Base-by-base conservation (phyloP, 2,113 vertebrate genomes). In the Paradoxurus hermaphroditus region DNA sequence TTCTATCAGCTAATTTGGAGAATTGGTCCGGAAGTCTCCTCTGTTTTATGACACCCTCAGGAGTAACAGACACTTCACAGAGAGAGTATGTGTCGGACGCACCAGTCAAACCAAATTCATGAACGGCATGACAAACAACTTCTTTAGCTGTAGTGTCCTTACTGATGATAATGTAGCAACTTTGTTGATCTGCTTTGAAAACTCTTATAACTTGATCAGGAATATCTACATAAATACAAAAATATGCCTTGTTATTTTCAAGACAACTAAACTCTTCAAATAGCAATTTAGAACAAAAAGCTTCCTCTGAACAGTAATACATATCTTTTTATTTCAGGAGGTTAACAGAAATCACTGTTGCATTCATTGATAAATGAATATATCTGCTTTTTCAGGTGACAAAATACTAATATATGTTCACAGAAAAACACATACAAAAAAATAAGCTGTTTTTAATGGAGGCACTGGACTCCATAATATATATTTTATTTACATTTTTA, bases 141-240 rank as follows among this genome's bases (percentile, higher is more conserved):
- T 99, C 99, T 97, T 99, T 99, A n/a, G 99, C 99, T 13, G 99
- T 99, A 5, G 99, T 99, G 98, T 99, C 99, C 97, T 99, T 99
- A 98, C 99, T 99, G 98, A 99, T 99, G 98, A 99, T 99, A 97
- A 99, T 99, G 98, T 99, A 99, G 98, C 99, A 99, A 88, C 99
- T 99, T 98, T 99, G 99, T 97, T 99, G 99, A 98, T 99, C 99
- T 0, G 99, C 99, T 98, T 99, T 99, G 98, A 99, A 99, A 96
- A 99, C 99, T 91, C 99, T 98, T 56, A 99, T 99, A 92, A 99
- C 99, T 98, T 99, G 99, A 98, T 99, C 99, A 3, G 99, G 99
- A 97, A 99, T 99, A 98, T 99, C 99, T 99, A 86, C 89, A 36
- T 93, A 96, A 92, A 98, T 44, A 62, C 0, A 7, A 97, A 95